Evolutionary conservation across 2,113 vertebrate species (phyloP), one percentile per base, ranked within the genome.

Genomic region (Microtus montanus): DNA sequence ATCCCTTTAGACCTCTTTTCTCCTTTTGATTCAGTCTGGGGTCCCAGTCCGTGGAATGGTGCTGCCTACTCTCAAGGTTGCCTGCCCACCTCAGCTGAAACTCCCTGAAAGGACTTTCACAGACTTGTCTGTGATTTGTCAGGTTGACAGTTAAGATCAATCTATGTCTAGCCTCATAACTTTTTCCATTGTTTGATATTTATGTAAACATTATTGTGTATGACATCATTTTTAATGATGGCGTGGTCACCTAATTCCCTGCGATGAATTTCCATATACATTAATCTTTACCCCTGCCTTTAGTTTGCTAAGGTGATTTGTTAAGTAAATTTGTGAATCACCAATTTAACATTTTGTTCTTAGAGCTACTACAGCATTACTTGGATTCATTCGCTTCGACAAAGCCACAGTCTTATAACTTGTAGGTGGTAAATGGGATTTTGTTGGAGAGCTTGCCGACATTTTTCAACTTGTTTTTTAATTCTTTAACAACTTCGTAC

Each of bases 271-370:
- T 68, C 22, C 35, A 82, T 68, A 19, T 20, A 80, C 22, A 70
- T 71, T 80, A 74, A 80, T 85, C 93, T 93, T 77, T 77, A n/a
- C 1, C 87, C 8, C 20, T 26, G 70, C 92, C 44, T 92, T 95
- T 80, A 71, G 92, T 91, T 91, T 80, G 33, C 80, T 73, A 87
- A 78, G 49, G 78, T 70, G 54, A 73, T 74, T 79, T 33, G 52
- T 68, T 84, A n/a, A 78, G 3, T 6, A 5, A 38, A 58, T 58
- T 58, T 58, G 54, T 19, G 5, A 78, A 78, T 9, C 89, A 35
- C 1, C 91, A 63, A 75, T 91, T 41, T 89, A 82, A 95, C 47
- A 70, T 54, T 89, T 91, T 64, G 41, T 82, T 93, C 44, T 92
- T 92, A 20, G 38, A 83, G 73, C 38, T 85, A 82, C 66, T 47